Percentiles rank a stretch among this genome's conserved stretches.
phyloP scores from a whole-genome alignment of 1,140 invertebrate species.

The Tetranychus urticae region DNA sequence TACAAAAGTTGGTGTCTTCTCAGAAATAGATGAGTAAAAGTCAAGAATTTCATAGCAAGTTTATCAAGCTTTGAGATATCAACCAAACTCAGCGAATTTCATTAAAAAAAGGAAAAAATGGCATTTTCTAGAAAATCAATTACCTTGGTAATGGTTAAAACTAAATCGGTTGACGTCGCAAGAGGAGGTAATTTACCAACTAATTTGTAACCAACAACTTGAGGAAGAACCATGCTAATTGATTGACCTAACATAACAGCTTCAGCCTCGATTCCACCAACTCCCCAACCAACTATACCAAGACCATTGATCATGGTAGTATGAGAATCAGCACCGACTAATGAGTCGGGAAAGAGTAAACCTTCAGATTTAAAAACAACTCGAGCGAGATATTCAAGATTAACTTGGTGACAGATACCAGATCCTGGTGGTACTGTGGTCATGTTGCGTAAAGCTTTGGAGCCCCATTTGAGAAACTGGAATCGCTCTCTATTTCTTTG shows the following conservation, averaged over 20 bases:
- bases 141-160: constrained; percentile 90
- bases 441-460: constrained; percentile 84
- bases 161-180: constrained; percentile 89
- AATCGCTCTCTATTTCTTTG: constrained; percentile 89
- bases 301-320: constrained; percentile 96
- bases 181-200: constrained; percentile 50
- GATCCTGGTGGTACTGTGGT: constrained; percentile 90
- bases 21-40: no score
- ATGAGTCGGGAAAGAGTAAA: constrained; percentile 69
- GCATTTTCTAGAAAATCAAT: not conserved
- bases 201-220: constrained; percentile 84
- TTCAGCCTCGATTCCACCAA: constrained; percentile 35
- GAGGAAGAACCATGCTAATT: constrained; percentile 81
- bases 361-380: constrained; percentile 60
- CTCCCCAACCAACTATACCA: constrained; percentile 40
- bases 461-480: constrained; percentile 89
- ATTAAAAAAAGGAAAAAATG: no score
- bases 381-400: constrained; percentile 78
- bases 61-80: no score
- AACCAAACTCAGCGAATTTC: no score
- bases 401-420: constrained; percentile 95
- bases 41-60: no score
- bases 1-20: no score
- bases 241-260: constrained; percentile 61
- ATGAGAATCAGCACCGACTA: constrained; percentile 96